Evolutionary conservation across 2,888 invertebrate species (phyloP), one percentile per base, ranked within the genome.

Genomic region (Eupithecia vulgata): DNA sequence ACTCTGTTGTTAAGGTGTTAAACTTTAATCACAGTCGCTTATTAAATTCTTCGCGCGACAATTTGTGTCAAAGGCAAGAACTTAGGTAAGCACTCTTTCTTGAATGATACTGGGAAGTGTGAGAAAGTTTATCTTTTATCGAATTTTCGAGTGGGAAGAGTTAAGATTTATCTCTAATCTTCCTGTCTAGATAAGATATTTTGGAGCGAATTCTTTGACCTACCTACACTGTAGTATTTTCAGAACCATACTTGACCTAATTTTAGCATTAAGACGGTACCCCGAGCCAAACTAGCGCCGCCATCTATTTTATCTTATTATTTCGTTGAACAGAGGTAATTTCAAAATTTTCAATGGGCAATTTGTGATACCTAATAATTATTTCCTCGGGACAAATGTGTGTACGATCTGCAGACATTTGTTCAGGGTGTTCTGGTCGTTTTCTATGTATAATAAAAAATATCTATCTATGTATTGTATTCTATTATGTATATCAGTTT

Each of bases 41-140:
- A 3, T 35, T n/a, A 62, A 35, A 17, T 62, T 15, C 17, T 8
- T 61, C 17, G 5, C 15, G 15, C 17, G 17, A 15, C 34, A 17
- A n/a, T 30, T 59, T 59, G 17, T 7, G 35, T 62, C 2, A 17
- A 35, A 34, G 35, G 4, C 17, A 0, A n/a, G 17, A 17, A 8
- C 1, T 35, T 17, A 17, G 35, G 17, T 5, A 21, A 1, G 5
- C 5, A 37, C 21, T 64, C n/a, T 35, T 62, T 21, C 17, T n/a
- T 64, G 40, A 62, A 35, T 37, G 35, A 35, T 21, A 65, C 21
- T 42, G 65, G 13, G 37, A 45, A 76, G 76, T 81, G 82, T 84
- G 85, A 81, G 86, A 87, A 84, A 87, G 79, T 76, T 82, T 80
- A 81, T 82, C 79, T 78, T 35, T 76, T 40, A 70, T 70, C 70